Conservation (phyloP, 2,888 invertebrate species). For the Eulithis prunata region DNA sequence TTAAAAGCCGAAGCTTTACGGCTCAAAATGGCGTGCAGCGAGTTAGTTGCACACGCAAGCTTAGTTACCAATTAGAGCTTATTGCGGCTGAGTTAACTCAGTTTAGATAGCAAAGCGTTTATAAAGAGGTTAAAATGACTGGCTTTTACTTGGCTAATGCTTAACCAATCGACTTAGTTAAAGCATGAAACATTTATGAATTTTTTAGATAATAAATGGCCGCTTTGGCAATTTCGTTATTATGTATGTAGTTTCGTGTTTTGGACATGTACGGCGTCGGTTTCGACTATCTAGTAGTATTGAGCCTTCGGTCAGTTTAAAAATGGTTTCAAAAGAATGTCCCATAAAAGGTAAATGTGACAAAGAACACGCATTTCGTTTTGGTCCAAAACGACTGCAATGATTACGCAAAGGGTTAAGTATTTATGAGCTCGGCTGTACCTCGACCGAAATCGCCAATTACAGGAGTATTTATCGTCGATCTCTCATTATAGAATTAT, state of each 20-base stretch:
- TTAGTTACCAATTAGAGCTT: neutral
- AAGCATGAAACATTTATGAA: too few relatives aligned
- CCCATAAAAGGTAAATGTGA: too few relatives aligned
- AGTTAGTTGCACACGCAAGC: neutral
- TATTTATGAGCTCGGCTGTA: neutral
- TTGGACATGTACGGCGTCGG: too few relatives aligned
- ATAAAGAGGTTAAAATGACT: neutral
- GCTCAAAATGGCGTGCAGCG: neutral
- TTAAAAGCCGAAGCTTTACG: neutral
- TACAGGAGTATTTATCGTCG: constrained; percentile 26
- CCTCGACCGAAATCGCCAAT: constrained; percentile 12
- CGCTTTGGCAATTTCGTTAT: too few relatives aligned
- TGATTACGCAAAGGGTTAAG: neutral
- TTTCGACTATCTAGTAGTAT: too few relatives aligned
- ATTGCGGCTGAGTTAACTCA: neutral
- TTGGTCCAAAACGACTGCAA: neutral
- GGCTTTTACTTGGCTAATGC: too few relatives aligned
- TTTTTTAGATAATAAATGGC: too few relatives aligned
- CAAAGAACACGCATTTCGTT: too few relatives aligned
- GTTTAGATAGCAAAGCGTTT: constrained; percentile 1
- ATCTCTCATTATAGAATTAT: constrained; percentile 24
- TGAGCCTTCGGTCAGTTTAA: too few relatives aligned
- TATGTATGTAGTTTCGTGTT: too few relatives aligned
- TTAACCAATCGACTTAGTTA: too few relatives aligned
- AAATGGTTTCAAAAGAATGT: too few relatives aligned